A percentile compares a stretch with the other conserved stretches of the same genome.
These are phyloP conservation scores for Pseudorectes ferrugineus DNA, from an alignment of 2,113 vertebrate genomes.

Conservation along the genomic window DNA sequence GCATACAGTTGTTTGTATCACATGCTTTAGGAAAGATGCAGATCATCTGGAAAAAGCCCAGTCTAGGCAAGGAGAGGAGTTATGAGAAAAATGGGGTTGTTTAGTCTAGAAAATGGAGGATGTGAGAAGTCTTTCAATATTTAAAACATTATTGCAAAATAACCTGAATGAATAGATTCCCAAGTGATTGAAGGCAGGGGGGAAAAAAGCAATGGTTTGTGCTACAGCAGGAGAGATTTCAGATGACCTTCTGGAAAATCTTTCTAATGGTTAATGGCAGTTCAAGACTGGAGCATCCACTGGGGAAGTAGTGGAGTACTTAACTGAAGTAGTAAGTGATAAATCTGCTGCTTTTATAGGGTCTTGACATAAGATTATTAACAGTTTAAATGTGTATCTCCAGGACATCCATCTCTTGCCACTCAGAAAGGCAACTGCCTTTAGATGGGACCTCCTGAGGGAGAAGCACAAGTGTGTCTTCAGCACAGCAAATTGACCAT, in stretches of 20 bases:
- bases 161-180: not conserved
- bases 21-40: not conserved
- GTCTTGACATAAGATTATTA: not conserved
- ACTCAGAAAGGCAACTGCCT: not conserved
- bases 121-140: not conserved
- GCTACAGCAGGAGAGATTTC: not conserved
- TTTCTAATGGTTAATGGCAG: not conserved
- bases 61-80: not conserved
- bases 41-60: not conserved
- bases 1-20: not conserved
- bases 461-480: not conserved
- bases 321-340: not conserved
- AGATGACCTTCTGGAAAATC: not conserved
- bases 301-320: not conserved
- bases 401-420: not conserved
- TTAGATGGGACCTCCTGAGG: not conserved
- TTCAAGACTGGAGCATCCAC: not conserved
- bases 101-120: not conserved
- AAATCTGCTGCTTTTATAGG: not conserved
- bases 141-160: not conserved
- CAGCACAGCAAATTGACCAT: not conserved
- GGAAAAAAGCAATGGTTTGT: not conserved
- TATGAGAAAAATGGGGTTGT: not conserved
- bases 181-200: not conserved
- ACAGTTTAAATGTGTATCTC: not conserved